Percentiles rank a stretch among this genome's conserved stretches.
phyloP scores from a whole-genome alignment of 2,113 vertebrate species.

The Rhabdomys dilectus region DNA sequence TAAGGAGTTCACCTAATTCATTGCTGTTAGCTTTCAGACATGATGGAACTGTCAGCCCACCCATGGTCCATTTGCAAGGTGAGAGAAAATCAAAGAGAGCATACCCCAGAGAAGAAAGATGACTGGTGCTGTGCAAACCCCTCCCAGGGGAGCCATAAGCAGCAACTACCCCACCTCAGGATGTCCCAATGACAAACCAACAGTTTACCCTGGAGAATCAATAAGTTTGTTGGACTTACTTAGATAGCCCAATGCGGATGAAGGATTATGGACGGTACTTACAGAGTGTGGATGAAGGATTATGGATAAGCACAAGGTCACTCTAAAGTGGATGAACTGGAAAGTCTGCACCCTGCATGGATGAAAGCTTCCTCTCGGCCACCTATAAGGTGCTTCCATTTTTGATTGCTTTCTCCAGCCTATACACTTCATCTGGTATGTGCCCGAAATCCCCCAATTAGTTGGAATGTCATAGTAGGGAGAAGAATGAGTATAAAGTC shows the following conservation, averaged over 20 bases:
- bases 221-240: neutral
- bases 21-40: neutral
- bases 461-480: neutral
- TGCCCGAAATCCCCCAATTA: neutral
- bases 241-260: neutral
- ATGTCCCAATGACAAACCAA: neutral
- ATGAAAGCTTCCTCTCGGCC: neutral
- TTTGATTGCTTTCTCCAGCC: neutral
- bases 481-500: neutral
- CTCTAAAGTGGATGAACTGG: neutral
- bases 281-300: neutral
- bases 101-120: neutral
- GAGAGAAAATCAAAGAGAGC: neutral
- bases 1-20: neutral
- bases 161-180: neutral
- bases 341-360: neutral
- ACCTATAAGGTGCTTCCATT: neutral
- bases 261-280: neutral
- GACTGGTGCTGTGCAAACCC: neutral
- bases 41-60: neutral
- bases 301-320: neutral
- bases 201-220: neutral
- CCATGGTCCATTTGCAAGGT: neutral
- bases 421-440: neutral
- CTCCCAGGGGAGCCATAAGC: neutral